Percentiles rank a stretch among this genome's conserved stretches.
Conservation (phyloP, 2,113 vertebrate species). For the Callocephalon fimbriatum region DNA sequence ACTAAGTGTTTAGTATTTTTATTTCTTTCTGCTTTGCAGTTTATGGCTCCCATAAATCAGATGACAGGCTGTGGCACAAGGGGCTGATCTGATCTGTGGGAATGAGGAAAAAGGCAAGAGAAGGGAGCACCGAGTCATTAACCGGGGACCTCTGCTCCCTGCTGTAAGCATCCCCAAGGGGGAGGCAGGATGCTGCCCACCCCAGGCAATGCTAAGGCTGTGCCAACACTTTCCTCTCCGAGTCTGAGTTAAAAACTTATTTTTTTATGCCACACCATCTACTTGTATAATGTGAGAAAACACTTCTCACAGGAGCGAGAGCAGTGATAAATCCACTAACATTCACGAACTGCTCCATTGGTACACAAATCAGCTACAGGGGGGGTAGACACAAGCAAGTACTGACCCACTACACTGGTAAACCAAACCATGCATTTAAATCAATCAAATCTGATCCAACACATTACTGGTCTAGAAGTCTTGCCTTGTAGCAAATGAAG, state of each 20-base stretch:
- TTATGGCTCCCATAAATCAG: constrained; percentile 59
- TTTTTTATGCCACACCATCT: background rate
- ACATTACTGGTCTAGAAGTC: background rate
- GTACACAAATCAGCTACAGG: background rate
- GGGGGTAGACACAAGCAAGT: accelerated
- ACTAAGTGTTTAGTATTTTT: constrained; percentile 60
- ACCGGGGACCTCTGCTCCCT: background rate
- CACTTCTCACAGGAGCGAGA: background rate
- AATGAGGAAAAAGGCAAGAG: background rate
- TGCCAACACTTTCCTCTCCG: background rate
- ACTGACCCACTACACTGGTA: background rate
- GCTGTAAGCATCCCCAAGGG: accelerated
- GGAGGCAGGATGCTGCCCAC: background rate
- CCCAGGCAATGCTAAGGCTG: background rate
- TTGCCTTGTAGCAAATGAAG: background rate
- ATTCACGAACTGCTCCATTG: background rate
- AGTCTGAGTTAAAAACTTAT: background rate
- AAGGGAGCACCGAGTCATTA: background rate
- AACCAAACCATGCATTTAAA: background rate
- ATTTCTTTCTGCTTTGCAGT: constrained; percentile 52
- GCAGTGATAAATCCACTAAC: background rate
- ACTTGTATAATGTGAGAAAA: background rate
- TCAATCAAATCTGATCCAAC: background rate
- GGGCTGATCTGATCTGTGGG: constrained; percentile 8
- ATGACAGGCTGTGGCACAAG: background rate